phyloP scores from a whole-genome alignment of 2,797 vertebrate genomes.

The Enteromius argenteus region DNA sequence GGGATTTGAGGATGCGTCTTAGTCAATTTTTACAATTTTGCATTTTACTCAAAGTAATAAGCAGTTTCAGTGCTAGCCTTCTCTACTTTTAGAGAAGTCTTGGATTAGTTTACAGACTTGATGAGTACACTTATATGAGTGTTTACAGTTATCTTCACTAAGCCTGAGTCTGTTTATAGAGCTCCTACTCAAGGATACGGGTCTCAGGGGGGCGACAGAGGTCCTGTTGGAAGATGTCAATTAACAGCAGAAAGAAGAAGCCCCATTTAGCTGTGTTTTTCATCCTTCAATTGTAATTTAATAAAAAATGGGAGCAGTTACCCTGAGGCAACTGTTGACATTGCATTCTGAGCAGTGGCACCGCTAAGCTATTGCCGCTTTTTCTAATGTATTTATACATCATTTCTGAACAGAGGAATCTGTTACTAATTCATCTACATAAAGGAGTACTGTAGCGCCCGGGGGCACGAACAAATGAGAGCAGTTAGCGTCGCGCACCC shows the following conservation, averaged over 20 bases:
- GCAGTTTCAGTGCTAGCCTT: not conserved
- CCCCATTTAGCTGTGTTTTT: conserved; percentile 79
- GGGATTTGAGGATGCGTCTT: not conserved
- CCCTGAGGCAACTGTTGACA: conserved; percentile 92
- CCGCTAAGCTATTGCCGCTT: conserved; percentile 65
- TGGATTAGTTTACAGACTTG: not conserved
- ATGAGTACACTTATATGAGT: not conserved
- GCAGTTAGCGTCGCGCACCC: conserved; percentile 83
- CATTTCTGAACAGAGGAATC: conserved; percentile 88
- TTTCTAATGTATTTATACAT: conserved; percentile 83
- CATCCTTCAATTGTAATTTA: conserved; percentile 87
- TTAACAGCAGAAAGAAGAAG: conserved; percentile 78
- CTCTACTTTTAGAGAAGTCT: not conserved
- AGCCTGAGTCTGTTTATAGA: conserved; percentile 82
- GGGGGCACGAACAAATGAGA: conserved; percentile 85
- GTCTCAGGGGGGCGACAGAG: conserved; percentile 62
- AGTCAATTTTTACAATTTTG: not conserved
- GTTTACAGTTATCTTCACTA: conserved; percentile 64
- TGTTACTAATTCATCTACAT: conserved; percentile 95
- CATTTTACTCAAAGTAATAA: not conserved
- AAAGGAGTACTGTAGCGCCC: conserved; percentile 89
- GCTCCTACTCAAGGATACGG: conserved; percentile 77
- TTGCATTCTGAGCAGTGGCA: conserved; percentile 78
- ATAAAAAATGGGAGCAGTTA: conserved; percentile 71
- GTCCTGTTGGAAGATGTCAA: conserved; percentile 85